phyloP scores from a whole-genome alignment of 2,113 vertebrate species.

The Cariama cristata region DNA sequence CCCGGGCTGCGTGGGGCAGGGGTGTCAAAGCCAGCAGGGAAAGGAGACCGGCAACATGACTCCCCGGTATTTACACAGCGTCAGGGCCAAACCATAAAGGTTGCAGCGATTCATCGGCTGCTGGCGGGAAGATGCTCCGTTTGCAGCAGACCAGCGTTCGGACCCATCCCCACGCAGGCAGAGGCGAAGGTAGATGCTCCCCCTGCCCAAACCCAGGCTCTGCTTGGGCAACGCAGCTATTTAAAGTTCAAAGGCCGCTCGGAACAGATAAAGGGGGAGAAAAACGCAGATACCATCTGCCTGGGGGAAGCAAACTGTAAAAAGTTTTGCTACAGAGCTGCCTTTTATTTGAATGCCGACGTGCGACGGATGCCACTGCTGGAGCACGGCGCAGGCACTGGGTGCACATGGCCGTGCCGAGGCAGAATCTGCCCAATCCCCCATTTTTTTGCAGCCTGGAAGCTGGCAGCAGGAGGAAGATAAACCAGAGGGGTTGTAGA shows the following conservation, averaged over 20 bases:
- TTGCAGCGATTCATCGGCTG: neutral
- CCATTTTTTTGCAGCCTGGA: neutral
- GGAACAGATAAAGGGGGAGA: constrained; percentile 4
- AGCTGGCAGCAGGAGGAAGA: neutral
- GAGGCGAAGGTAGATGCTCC: neutral
- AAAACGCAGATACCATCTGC: constrained; percentile 20
- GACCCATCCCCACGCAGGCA: rapidly evolving
- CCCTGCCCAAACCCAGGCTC: neutral
- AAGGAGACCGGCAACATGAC: neutral
- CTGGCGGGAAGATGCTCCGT: neutral
- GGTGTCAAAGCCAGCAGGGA: neutral
- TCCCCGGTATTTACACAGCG: neutral
- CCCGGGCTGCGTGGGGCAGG: rapidly evolving
- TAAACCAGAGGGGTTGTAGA: neutral
- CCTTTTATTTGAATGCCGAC: neutral
- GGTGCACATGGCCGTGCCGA: rapidly evolving
- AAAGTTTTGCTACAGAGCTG: neutral
- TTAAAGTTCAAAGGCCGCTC: constrained; percentile 59
- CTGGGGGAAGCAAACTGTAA: constrained; percentile 22
- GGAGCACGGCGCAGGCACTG: neutral
- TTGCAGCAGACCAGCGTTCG: neutral
- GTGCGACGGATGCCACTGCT: neutral
- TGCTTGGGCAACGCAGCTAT: neutral
- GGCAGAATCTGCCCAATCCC: neutral
- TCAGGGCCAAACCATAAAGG: neutral